These are phyloP conservation scores for Paratilapia polleni DNA, from an alignment of 2,113 vertebrate species.

Conservation along the genomic window DNA sequence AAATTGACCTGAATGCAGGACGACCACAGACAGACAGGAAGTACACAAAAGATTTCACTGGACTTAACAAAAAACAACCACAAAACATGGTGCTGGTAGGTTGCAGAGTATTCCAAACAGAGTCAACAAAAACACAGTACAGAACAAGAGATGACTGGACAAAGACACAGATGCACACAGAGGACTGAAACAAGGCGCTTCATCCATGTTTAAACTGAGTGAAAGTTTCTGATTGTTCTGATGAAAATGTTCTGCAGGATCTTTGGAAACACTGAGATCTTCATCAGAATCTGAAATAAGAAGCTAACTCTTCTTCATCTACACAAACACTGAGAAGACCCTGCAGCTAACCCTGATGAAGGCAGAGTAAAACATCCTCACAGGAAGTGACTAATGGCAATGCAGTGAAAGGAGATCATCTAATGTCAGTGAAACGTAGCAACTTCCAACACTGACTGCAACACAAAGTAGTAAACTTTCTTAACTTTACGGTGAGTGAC, in stretches of 20 bases:
- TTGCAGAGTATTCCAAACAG: no score
- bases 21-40: neutral
- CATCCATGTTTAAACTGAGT: neutral
- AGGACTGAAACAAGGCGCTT: no score
- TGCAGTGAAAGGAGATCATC: no score
- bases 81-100: neutral
- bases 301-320: neutral
- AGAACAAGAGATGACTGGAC: no score
- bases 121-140: no score
- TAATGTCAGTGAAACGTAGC: no score
- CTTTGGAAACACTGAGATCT: neutral
- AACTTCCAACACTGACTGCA: no score
- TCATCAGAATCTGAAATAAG: neutral
- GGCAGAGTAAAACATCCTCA: no score
- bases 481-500: no score
- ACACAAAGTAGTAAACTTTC: no score
- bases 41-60: neutral
- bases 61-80: neutral
- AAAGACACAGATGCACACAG: no score
- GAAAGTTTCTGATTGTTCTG: neutral
- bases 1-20: neutral
- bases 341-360: fast-evolving
- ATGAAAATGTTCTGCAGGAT: neutral
- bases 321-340: neutral
- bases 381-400: no score